A percentile compares a stretch with the other conserved stretches of the same genome.
phyloP scores from a whole-genome alignment of 2,797 vertebrate species.

The Sus cebifrons region DNA sequence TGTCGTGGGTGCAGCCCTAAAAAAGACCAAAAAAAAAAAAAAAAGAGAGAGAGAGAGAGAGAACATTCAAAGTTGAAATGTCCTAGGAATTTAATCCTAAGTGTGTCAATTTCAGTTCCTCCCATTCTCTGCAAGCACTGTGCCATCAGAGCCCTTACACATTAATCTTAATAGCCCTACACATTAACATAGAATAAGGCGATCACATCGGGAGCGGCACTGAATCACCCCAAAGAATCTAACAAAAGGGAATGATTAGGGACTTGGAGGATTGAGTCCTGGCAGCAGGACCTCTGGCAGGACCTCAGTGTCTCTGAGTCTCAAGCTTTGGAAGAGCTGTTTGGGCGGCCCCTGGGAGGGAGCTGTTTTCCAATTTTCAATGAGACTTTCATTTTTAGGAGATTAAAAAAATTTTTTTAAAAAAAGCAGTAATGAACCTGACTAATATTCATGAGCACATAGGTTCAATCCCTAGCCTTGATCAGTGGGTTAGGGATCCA shows the following conservation, averaged over 20 bases:
- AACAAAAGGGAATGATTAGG: background rate
- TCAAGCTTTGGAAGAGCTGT: background rate
- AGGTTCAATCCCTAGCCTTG: no score
- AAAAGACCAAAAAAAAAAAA: background rate
- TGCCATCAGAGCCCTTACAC: constrained; percentile 18
- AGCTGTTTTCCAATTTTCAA: background rate
- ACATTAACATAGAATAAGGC: constrained; percentile 6
- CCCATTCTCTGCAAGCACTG: constrained; percentile 13
- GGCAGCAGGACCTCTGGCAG: background rate
- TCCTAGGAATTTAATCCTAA: background rate
- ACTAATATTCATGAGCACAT: no score
- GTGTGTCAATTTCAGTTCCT: background rate
- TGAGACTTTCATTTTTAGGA: background rate
- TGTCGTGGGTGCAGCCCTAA: no score
- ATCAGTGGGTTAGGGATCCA: no score
- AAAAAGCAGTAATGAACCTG: no score
- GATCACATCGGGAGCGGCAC: background rate
- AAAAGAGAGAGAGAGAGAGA: background rate
- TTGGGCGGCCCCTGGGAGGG: background rate
- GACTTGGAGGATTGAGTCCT: background rate
- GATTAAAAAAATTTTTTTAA: no score
- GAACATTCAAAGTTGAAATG: background rate
- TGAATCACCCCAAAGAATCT: background rate
- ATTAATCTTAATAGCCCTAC: constrained; percentile 57
- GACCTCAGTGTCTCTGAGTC: background rate